phyloP scores from a whole-genome alignment of 2,888 invertebrate species.

The Tenthredo distinguenda region DNA sequence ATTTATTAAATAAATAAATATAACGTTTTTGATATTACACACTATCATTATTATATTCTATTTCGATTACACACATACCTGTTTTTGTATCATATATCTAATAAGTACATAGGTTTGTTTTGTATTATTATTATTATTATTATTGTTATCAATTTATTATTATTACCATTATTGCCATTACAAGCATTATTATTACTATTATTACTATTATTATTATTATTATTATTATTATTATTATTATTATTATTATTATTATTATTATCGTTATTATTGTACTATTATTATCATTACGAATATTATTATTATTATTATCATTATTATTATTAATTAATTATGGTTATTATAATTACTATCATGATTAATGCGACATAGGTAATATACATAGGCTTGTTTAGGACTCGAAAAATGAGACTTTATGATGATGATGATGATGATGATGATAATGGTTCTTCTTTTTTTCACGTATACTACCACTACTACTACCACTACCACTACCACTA shows the following conservation, averaged over 20 bases:
- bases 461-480: conserved; percentile 17
- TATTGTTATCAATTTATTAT: conserved; percentile 28
- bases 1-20: neutral
- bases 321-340: conserved; percentile 37
- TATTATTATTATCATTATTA: conserved; percentile 1
- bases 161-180: conserved; percentile 44
- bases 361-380: neutral
- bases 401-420: neutral
- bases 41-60: conserved; percentile 10
- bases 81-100: conserved; percentile 47
- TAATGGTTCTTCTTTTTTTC: conserved; percentile 24
- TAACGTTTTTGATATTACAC: neutral
- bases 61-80: conserved; percentile 35
- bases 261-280: conserved; percentile 39
- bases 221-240: conserved; percentile 19
- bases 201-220: conserved; percentile 28
- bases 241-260: conserved; percentile 12
- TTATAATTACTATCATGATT: conserved; percentile 32
- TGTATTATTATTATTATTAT: conserved; percentile 51
- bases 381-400: neutral
- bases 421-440: conserved; percentile 11
- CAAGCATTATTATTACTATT: conserved; percentile 44
- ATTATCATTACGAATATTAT: conserved; percentile 18
- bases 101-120: conserved; percentile 52
- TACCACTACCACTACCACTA: neutral